These are phyloP conservation scores for Sorex fumeus DNA, from an alignment of 2,113 vertebrate species.

Conservation along the genomic window DNA sequence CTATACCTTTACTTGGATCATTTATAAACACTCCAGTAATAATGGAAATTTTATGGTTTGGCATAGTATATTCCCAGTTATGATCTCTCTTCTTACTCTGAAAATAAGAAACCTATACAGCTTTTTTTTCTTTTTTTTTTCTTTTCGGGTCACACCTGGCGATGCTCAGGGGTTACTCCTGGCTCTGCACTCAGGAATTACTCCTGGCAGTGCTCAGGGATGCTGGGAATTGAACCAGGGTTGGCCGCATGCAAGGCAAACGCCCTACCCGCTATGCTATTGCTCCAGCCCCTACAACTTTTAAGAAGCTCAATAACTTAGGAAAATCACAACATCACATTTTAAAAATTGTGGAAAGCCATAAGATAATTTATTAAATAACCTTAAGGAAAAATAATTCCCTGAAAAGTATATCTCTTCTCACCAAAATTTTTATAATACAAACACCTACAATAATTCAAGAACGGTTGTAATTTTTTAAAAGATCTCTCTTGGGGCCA, in stretches of 20 bases:
- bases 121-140: no score
- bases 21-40: not conserved
- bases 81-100: not conserved
- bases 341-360: conserved; percentile 28
- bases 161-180: no score
- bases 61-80: not conserved
- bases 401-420: not conserved
- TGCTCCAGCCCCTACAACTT: not conserved
- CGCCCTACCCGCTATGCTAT: no score
- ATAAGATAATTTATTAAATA: conserved; percentile 10
- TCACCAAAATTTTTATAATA: conserved; percentile 30
- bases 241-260: no score
- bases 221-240: no score
- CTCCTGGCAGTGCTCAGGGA: no score
- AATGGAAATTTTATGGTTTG: no score
- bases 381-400: not conserved
- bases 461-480: not conserved
- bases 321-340: conserved; percentile 46
- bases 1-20: not conserved
- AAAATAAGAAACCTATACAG: not conserved
- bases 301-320: conserved; percentile 5
- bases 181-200: no score
- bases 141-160: no score
- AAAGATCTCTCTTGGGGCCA: conserved; percentile 5
- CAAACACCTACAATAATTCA: conserved; percentile 50